A percentile compares a stretch with the other conserved stretches of the same genome.
phyloP scores from a whole-genome alignment of 2,113 vertebrate species.

The Gasterosteus aculeatus region DNA sequence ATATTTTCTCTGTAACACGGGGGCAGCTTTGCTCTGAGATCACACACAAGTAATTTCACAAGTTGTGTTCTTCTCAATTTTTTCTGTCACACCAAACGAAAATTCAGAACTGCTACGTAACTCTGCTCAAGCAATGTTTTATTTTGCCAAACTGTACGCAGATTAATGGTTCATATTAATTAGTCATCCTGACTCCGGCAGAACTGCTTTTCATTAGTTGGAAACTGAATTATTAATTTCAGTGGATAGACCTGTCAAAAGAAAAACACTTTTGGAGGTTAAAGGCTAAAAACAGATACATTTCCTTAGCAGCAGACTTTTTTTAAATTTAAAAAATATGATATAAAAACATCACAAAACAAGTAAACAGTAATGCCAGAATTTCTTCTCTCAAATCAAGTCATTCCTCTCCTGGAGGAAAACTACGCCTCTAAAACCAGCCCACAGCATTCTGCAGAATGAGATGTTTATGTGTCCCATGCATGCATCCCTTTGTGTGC shows the following conservation, averaged over 20 bases:
- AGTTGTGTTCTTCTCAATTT: neutral
- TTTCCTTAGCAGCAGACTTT: neutral
- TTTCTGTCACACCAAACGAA: constrained; percentile 2
- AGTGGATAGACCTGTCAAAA: too few relatives aligned
- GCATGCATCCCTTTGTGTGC: constrained; percentile 36
- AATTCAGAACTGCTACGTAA: neutral
- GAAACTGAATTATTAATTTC: too few relatives aligned
- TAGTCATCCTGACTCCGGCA: neutral
- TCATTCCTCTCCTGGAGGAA: neutral
- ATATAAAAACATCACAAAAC: neutral
- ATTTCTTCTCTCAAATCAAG: neutral
- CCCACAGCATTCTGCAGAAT: neutral
- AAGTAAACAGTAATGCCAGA: neutral
- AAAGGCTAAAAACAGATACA: neutral
- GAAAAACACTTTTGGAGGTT: constrained; percentile 2
- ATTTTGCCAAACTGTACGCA: neutral
- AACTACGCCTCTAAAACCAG: neutral
- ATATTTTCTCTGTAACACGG: constrained; percentile 8
- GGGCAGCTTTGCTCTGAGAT: neutral
- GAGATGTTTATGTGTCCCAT: constrained; percentile 20
- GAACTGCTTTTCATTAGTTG: constrained; percentile 12
- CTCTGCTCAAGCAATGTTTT: neutral
- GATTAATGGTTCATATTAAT: neutral
- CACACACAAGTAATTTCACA: constrained; percentile 1
- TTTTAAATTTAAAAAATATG: constrained; percentile 12